Base-by-base conservation (phyloP, 1,140 invertebrate species). In the Diorhabda elongata region DNA sequence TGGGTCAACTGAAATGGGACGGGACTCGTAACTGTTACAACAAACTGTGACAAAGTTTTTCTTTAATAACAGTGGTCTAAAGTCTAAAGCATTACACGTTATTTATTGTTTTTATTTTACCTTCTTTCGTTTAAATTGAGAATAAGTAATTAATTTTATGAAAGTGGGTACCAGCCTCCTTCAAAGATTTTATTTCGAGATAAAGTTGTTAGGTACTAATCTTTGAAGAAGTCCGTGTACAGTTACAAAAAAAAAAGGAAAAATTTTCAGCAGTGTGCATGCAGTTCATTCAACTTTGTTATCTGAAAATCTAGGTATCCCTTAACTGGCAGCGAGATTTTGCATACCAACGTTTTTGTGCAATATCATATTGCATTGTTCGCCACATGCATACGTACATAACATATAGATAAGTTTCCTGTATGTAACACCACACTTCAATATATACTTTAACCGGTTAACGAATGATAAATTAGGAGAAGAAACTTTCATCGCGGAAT, bases 391-490 rank as follows among this genome's bases (percentile, higher is more conserved):
- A 64, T 42, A 64, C 63, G 42, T 64, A 56, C 63, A 64, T 42
- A 64, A 64, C 44, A 64, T 45, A 43, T 45, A 56, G 45, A 47
- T 56, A 64, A 52, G 44, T 64, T 64, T 57, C 63, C 11, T 42
- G 63, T 64, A 64, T 64, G 63, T 67, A 67, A 67, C 65, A 61
- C 65, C 61, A 60, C 65, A 67, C 45, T 67, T 67, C 58, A 45
- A 67, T 67, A 67, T 26, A 26, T 26, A 45, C 42, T 11, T n/a
- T 60, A 67, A 67, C 65, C 65, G 65, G 65, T 67, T 67, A 67
- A 43, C 43, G 11, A 67, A 58, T 4, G 65, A 67, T 67, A 64
- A 64, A 47, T 64, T 57, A 56, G 45, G 45, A 42, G 47, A 52
- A 8, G 47, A 52, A 52, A 52, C 47, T 52, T 52, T 52, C 47